Percentiles rank a stretch among this genome's conserved stretches.
Evolutionary conservation across 2,113 vertebrate genomes (phyloP).

Genomic region (Odocoileus virginianus): DNA sequence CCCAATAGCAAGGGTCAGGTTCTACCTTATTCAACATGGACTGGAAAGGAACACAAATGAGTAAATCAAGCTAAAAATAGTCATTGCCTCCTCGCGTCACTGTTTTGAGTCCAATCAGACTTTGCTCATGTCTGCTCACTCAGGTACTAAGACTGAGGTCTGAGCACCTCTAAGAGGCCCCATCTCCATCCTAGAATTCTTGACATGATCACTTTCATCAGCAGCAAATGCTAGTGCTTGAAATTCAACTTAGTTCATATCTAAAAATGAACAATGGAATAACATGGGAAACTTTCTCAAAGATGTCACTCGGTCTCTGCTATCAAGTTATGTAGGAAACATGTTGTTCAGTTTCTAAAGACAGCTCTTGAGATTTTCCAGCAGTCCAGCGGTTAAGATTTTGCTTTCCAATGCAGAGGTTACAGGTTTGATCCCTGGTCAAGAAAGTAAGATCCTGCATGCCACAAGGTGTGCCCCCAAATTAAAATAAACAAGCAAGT

Average conservation of each 20-base stretch:
- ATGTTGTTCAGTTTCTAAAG: background rate
- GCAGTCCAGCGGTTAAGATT: background rate
- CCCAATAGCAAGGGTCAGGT: background rate
- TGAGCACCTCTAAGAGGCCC: background rate
- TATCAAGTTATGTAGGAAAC: background rate
- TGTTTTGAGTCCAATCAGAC: background rate
- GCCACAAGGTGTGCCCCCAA: background rate
- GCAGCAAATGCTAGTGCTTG: background rate
- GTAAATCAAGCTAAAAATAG: constrained; percentile 50
- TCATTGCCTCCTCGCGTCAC: background rate
- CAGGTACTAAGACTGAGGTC: background rate
- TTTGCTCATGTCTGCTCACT: background rate
- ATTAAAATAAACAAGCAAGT: background rate
- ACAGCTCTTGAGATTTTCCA: background rate
- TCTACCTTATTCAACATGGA: constrained; percentile 12
- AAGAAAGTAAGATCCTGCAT: background rate
- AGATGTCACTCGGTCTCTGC: background rate
- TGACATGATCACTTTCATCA: background rate
- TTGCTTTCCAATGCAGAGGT: background rate
- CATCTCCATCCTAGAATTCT: background rate
- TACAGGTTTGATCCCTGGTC: background rate
- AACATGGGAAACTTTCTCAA: background rate
- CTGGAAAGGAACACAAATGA: constrained; percentile 27
- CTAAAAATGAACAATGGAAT: background rate
- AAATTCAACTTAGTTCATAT: background rate